phyloP scores from a whole-genome alignment of 2,113 vertebrate species.

The Halichoerus grypus region DNA sequence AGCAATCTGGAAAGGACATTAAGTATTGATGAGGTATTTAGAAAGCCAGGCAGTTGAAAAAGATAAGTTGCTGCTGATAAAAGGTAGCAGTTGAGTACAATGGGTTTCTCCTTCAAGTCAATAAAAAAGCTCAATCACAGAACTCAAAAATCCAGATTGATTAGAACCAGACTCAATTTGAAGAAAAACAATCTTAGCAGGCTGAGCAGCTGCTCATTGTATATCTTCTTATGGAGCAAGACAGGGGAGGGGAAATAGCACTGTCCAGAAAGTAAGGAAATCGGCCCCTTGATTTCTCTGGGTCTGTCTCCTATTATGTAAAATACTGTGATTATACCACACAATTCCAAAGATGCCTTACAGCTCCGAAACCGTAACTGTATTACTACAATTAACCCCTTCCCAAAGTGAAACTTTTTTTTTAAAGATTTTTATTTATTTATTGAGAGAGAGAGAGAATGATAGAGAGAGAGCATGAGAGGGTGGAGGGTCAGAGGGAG shows the following conservation, averaged over 20 bases:
- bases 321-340: neutral
- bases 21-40: conserved; percentile 53
- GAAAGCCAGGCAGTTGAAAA: neutral
- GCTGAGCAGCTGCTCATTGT: neutral
- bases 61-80: conserved; percentile 35
- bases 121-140: neutral
- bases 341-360: neutral
- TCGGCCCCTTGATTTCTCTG: neutral
- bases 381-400: neutral
- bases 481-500: no score
- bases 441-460: no score
- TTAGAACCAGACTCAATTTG: neutral
- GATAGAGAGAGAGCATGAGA: no score
- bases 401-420: no score
- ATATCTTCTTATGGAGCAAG: neutral
- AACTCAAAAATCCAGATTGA: neutral
- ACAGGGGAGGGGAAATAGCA: neutral
- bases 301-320: neutral
- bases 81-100: neutral
- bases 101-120: neutral
- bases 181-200: neutral
- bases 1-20: conserved; percentile 47
- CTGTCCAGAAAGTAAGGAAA: neutral
- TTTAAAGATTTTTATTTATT: no score
- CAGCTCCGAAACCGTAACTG: neutral